Base-by-base conservation (phyloP, 1,140 invertebrate genomes). In the Eriosoma lanigerum region DNA sequence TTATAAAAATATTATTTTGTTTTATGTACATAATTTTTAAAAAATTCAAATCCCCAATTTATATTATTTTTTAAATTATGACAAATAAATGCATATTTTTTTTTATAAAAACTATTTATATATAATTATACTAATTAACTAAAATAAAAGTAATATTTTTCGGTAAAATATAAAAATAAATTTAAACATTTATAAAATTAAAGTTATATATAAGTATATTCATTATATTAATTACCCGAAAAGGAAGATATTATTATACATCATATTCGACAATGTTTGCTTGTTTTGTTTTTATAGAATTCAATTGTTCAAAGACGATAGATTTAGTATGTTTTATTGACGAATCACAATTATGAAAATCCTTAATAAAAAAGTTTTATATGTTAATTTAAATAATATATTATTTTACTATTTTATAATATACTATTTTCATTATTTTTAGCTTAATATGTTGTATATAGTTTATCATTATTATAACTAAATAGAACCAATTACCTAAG, bases 241-340 rank as follows among this genome's bases (percentile, higher is more conserved):
- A 58, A 58, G 24, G 56, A 58, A 58, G 56, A 58, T 26, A 58
- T n/a, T 58, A 24, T 58, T 58, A 13, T 58, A 58, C 56, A 58
- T 58, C 56, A 58, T 58, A 58, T 58, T 58, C 10, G 56, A 21
- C 56, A 58, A 58, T 13, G 56, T 58, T 58, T 58, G 56, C 56
- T n/a, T 58, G 56, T 58, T 58, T 58, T n/a, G n/a, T n/a, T 56
- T 58, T 58, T 4, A 3, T 58, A 58, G 56, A 21, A 58, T 58
- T 58, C 56, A 21, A 58, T 58, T 58, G 56, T 13, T 58, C 21
- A 13, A 58, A 58, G 56, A 13, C 56, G 26, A 26, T 58, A 58
- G 15, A 58, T 58, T 3, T 26, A 58, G 21, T 13, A 13, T 58
- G 10, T 21, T n/a, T 58, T 26, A 58, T 24, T 58, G 56, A 58